A percentile compares a stretch with the other conserved stretches of the same genome.
Evolutionary conservation across 2,797 vertebrate species (phyloP).

Genomic region (Onychomys arenicola): DNA sequence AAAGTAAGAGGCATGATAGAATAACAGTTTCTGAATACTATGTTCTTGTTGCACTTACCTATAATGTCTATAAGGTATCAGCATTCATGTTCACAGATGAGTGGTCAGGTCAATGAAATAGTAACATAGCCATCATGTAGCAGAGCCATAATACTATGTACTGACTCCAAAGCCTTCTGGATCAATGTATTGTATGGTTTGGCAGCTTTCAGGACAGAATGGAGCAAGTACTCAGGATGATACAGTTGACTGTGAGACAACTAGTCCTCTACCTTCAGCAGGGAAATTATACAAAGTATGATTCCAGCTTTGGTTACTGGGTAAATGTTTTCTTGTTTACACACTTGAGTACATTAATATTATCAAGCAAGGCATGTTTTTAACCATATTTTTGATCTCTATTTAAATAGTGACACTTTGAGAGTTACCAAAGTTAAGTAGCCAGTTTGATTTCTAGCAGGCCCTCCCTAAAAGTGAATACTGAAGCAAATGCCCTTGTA

Average conservation of each 20-base stretch:
- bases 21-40: not conserved
- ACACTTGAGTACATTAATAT: not conserved
- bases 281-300: not conserved
- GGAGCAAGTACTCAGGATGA: not conserved
- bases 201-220: not conserved
- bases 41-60: constrained; percentile 9
- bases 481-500: not conserved
- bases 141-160: not conserved
- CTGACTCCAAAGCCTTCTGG: not conserved
- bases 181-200: not conserved
- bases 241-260: not conserved
- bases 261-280: not conserved
- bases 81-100: constrained; percentile 27
- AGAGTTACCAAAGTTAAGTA: not conserved
- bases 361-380: not conserved
- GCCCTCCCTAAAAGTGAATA: not conserved
- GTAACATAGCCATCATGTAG: not conserved
- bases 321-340: not conserved
- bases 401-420: not conserved
- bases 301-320: not conserved
- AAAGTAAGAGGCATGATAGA: not conserved
- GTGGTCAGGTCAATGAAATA: not conserved
- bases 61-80: not conserved
- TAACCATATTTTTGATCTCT: not conserved
- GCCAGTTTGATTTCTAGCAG: not conserved